Evolutionary conservation across 2,797 vertebrate genomes (phyloP).

Genomic region (Clarias platycephalus): DNA sequence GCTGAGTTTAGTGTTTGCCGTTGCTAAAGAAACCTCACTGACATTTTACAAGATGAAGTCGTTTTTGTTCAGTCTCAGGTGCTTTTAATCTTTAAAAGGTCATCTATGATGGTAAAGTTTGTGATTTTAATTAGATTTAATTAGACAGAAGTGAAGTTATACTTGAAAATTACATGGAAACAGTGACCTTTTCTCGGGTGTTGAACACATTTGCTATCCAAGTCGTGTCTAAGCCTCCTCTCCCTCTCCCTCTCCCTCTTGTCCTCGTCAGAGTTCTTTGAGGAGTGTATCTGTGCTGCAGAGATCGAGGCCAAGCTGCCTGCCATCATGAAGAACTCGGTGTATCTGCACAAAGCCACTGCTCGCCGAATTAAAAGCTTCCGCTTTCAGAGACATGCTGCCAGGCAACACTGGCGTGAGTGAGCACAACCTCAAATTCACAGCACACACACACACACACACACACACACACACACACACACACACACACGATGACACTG

Average conservation of each 20-base stretch:
- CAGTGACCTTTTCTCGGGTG: neutral
- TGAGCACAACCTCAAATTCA: slow-evolving; percentile 9
- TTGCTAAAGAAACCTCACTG: neutral
- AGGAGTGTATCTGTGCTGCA: slow-evolving; percentile 93
- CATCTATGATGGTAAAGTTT: neutral
- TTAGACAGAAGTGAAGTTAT: no score
- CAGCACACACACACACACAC: neutral
- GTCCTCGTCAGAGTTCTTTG: slow-evolving; percentile 84
- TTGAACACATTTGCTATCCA: neutral
- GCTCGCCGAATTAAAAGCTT: slow-evolving; percentile 96
- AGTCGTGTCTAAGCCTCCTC: neutral
- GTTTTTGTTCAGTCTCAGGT: neutral
- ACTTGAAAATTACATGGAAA: neutral
- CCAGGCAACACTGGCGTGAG: slow-evolving; percentile 80
- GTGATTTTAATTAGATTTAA: neutral
- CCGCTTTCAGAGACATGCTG: slow-evolving; percentile 84
- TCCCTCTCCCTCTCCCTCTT: neutral
- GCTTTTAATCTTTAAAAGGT: neutral
- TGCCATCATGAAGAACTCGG: slow-evolving; percentile 95
- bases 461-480: neutral
- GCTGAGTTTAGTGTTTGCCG: neutral
- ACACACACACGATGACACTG: slow-evolving; percentile 12
- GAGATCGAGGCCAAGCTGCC: slow-evolving; percentile 96
- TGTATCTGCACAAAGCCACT: slow-evolving; percentile 93
- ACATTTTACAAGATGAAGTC: neutral